Base-by-base conservation (phyloP, 1,140 invertebrate species). In the Wiebesia pumilae region DNA sequence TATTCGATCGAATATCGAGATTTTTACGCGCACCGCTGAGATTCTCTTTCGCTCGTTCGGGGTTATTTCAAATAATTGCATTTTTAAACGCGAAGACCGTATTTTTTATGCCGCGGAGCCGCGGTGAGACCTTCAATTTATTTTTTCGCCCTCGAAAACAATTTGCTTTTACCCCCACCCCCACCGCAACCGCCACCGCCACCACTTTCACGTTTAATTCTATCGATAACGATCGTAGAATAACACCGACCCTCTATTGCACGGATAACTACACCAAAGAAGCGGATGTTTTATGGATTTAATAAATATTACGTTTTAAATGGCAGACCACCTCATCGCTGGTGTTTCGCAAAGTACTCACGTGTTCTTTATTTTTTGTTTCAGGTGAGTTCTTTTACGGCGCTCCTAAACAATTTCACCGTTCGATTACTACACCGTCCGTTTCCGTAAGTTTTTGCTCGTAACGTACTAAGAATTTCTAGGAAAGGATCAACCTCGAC, bases 351-450 rank as follows among this genome's bases (percentile, higher is more conserved):
- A 73, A 40, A 71, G 4, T 71, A 0, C 14, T 73, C 19, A 73
- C 3, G 2, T 12, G 71, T 19, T 30, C 67, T 82, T 77, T 77
- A 35, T 75, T 83, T 51, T 83, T 38, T 67, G 83, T 78, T 80
- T 30, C 62, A 75, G 81, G 58, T 62, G 80, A 75, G 77, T 73
- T n/a, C 19, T 43, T 86, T 35, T 35, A 6, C 24, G 58, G 27
- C 3, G 27, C 58, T 27, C 58, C 58, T 3, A 62, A 24, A 6
- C 58, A 62, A 27, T 62, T 27, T 62, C 24, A 27, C 24, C 27
- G 24, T 14, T 62, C 24, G 24, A 62, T 27, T 27, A 51, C 40
- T 24, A 67, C 16, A 4, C 2, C 38, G 4, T 38, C 9, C 19
- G 12, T 43, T 75, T 33, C 30, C 81, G 67, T 71, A 43, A 83